Percentiles rank a stretch among this genome's conserved stretches.
Conservation (phyloP, 2,797 vertebrate species). For the Simalia tracyae region DNA sequence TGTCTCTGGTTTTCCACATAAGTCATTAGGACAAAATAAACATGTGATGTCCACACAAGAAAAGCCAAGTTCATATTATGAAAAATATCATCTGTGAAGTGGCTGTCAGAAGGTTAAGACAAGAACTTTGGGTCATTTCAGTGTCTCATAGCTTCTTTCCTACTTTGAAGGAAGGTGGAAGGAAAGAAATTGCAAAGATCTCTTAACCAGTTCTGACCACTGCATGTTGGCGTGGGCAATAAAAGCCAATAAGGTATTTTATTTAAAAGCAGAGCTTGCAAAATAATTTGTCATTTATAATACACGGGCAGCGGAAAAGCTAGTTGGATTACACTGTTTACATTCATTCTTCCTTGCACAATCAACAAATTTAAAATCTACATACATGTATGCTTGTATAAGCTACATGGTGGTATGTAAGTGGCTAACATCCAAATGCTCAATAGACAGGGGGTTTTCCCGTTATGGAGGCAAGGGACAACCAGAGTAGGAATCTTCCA, state of each 20-base stretch:
- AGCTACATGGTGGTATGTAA: neutral
- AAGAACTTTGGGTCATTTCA: neutral
- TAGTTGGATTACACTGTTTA: neutral
- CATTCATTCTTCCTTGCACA: neutral
- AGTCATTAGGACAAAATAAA: neutral
- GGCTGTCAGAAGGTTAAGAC: neutral
- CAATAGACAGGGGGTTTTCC: neutral
- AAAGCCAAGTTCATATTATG: neutral
- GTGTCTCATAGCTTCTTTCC: neutral
- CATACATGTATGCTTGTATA: neutral
- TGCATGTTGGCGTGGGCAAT: neutral
- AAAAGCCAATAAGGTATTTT: neutral
- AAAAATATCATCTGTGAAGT: neutral
- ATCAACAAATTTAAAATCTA: neutral
- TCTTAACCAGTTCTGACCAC: neutral
- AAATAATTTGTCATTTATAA: neutral
- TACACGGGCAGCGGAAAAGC: neutral
- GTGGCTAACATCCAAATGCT: neutral
- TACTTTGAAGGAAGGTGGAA: neutral
- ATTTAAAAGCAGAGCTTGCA: neutral
- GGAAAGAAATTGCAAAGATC: neutral
- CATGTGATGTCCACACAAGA: neutral
- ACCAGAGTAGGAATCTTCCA: neutral
- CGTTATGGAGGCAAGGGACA: neutral
- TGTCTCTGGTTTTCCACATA: neutral